These are phyloP conservation scores for Hemibagrus guttatus DNA, from an alignment of 2,797 vertebrate genomes.

Conservation along the genomic window DNA sequence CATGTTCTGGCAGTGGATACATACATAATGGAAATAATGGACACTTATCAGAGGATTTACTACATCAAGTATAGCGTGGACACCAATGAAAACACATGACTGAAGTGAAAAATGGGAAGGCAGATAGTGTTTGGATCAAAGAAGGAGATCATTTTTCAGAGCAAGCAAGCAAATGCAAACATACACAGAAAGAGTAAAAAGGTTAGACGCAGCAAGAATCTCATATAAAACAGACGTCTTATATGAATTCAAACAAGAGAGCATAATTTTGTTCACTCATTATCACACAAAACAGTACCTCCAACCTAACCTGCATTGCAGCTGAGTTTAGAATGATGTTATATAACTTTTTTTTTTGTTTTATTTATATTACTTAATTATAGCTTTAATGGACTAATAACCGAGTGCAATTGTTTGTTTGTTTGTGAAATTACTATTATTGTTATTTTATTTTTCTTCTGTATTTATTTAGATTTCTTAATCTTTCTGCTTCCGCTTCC, in stretches of 20 bases:
- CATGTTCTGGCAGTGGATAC: constrained; percentile 10
- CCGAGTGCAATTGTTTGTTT: too few relatives aligned
- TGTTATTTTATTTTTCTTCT: too few relatives aligned
- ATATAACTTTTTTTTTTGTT: not conserved
- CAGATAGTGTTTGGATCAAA: constrained; percentile 27
- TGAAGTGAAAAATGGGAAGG: constrained; percentile 14
- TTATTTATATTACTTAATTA: not conserved
- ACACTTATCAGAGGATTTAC: constrained; percentile 42
- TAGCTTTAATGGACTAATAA: not conserved
- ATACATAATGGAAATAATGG: constrained; percentile 13
- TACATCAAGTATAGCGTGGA: constrained; percentile 2
- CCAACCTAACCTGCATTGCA: not conserved
- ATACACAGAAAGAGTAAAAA: constrained; percentile 18
- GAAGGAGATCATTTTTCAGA: constrained; percentile 24
- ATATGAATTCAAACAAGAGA: not conserved
- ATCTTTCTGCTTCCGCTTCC: too few relatives aligned
- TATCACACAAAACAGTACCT: not conserved
- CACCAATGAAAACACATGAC: constrained; percentile 39
- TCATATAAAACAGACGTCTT: constrained; percentile 13
- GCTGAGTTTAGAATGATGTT: not conserved
- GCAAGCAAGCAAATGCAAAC: constrained; percentile 12
- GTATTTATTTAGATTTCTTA: too few relatives aligned
- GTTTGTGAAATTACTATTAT: too few relatives aligned
- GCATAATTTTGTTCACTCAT: not conserved
- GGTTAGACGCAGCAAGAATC: constrained; percentile 22